Base-by-base conservation (phyloP, 2,888 invertebrate genomes). In the Hymenopus coronatus region DNA sequence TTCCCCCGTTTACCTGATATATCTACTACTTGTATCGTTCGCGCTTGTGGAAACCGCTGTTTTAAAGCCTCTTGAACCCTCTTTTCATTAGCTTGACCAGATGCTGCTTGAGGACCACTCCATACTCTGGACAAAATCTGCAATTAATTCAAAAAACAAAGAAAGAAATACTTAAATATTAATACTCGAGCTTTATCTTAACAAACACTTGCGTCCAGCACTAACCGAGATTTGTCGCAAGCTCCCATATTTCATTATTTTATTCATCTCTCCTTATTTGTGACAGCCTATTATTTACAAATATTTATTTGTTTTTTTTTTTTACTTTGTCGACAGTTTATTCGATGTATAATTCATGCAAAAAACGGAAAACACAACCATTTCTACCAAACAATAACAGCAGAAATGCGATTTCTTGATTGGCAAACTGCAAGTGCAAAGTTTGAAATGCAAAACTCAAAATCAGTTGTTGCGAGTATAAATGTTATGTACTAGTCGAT, bases 21-120 rank as follows among this genome's bases (percentile, higher is more conserved):
- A 92, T 97, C 97, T 89, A 94, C 94, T 0, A 97, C 96, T 92
- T 95, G 94, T 89, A 97, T 94, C 85, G 94, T 93, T 15, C 95
- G 94, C 20, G 96, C 96, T 87, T 95, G 94, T 0, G 96, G 96
- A 92, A 96, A 94, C 90, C 92, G 93, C 87, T 92, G 92, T 89
- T 92, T 92, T 88, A 95, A 92, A 89, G 94, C 93, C 82, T 92
- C 91, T 90, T 92, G 92, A 91, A 95, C 93, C 91, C 93, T 92
- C 84, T 93, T 92, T 91, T 92, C 93, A 28, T 92, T 92, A 88
- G 93, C 91, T 91, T 93, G 93, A 25, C 92, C 92, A 85, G 92
- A 92, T 9, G 92, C 90, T 82, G 89, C 91, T 85, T 91, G 91
- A 28, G 92, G 92, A 88, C 93, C 93, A 90, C 91, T 93, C 93